phyloP scores from a whole-genome alignment of 1,140 invertebrate genomes.

The Drosophila sulfurigaster region DNA sequence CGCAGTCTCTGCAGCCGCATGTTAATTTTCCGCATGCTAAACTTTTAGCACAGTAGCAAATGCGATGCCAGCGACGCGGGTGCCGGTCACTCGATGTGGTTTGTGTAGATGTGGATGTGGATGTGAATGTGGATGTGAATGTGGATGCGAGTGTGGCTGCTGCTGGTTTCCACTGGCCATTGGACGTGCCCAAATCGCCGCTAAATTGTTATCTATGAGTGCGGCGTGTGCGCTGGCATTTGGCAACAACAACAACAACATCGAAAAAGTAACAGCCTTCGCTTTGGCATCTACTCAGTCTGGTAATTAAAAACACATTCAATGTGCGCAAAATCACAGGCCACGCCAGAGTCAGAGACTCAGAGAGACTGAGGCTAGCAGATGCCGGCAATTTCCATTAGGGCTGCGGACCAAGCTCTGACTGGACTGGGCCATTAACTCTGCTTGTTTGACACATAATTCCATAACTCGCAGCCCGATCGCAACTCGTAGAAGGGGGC shows the following conservation, averaged over 20 bases:
- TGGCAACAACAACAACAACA: slow-evolving; percentile 14
- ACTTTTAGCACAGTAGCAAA: slow-evolving; percentile 81
- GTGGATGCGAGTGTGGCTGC: slow-evolving; percentile 34
- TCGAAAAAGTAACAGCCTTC: slow-evolving; percentile 28
- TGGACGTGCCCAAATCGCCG: slow-evolving; percentile 80
- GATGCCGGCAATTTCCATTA: slow-evolving; percentile 26
- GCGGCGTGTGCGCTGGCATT: slow-evolving; percentile 78
- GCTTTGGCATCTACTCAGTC: slow-evolving; percentile 59
- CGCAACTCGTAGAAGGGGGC: slow-evolving; percentile 16
- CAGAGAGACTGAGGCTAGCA: slow-evolving; percentile 13
- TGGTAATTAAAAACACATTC: slow-evolving; percentile 82
- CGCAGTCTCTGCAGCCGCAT: slow-evolving; percentile 55
- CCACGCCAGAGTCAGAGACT: slow-evolving; percentile 15
- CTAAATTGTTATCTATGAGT: slow-evolving; percentile 84
- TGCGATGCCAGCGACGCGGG: slow-evolving; percentile 58
- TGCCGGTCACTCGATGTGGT: slow-evolving; percentile 55
- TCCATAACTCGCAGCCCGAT: slow-evolving; percentile 72
- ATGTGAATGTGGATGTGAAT: too few species aligned
- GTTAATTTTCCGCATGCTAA: slow-evolving; percentile 84
- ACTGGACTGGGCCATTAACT: slow-evolving; percentile 70
- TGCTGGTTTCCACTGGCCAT: slow-evolving; percentile 33
- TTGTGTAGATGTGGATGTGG: slow-evolving; percentile 40
- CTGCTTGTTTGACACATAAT: slow-evolving; percentile 82
- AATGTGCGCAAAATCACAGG: slow-evolving; percentile 82
- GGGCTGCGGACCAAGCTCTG: slow-evolving; percentile 5